These are phyloP conservation scores for Dicyrtoma fusca DNA, from an alignment of 2,888 invertebrate genomes.

Conservation along the genomic window DNA sequence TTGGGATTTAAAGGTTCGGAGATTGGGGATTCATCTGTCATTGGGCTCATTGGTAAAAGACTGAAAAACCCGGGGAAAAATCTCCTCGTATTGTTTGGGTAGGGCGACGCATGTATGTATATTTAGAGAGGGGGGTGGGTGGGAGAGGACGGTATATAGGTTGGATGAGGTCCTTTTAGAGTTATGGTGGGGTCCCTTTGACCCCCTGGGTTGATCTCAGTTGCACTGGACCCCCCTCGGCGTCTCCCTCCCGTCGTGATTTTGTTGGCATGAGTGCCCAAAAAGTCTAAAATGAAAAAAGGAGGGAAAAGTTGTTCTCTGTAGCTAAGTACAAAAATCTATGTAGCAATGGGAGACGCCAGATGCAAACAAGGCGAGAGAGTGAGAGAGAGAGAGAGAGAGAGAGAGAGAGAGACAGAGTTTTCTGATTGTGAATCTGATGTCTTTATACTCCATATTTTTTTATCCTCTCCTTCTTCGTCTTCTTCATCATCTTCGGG, in stretches of 20 bases:
- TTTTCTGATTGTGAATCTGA: slow-evolving; percentile 31
- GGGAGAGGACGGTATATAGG: slow-evolving; percentile 16
- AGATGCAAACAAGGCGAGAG: slow-evolving; percentile 41
- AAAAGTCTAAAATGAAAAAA: slow-evolving; percentile 55
- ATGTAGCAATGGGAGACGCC: slow-evolving; percentile 48
- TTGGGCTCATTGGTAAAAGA: slow-evolving; percentile 20
- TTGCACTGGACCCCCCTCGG: slow-evolving; percentile 53
- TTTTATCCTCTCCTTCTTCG: slow-evolving; percentile 8
- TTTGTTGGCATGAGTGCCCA: slow-evolving; percentile 57
- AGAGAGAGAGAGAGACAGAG: slow-evolving; percentile 15
- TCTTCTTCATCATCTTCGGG: slow-evolving; percentile 4
- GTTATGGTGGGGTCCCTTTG: slow-evolving; percentile 57
- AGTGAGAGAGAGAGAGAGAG: slow-evolving; percentile 15
- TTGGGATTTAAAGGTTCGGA: slow-evolving; percentile 12
- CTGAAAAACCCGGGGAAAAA: slow-evolving; percentile 7
- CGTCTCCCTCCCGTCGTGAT: slow-evolving; percentile 54
- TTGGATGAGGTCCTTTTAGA: slow-evolving; percentile 44
- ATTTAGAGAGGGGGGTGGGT: slow-evolving; percentile 31
- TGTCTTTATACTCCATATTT: slow-evolving; percentile 33
- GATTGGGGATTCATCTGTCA: slow-evolving; percentile 29
- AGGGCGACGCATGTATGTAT: slow-evolving; percentile 11
- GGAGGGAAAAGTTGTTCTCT: slow-evolving; percentile 52
- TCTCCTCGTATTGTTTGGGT: slow-evolving; percentile 15
- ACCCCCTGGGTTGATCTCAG: slow-evolving; percentile 55
- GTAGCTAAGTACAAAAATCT: slow-evolving; percentile 20